phyloP scores from a whole-genome alignment of 2,113 vertebrate species.

The Macaca mulatta region DNA sequence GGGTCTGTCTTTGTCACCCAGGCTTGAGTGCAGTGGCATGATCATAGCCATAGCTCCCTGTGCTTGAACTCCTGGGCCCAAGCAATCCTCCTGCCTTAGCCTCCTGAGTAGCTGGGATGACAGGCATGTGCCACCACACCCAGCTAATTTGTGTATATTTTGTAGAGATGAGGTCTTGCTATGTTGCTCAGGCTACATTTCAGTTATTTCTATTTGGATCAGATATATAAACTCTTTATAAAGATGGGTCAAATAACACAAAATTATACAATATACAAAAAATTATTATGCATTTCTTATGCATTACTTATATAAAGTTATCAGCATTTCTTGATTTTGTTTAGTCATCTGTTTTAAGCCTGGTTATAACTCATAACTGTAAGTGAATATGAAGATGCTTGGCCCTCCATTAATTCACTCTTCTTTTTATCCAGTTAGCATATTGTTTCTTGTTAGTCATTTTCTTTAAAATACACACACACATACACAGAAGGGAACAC shows the following conservation, averaged over 20 bases:
- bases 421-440: neutral
- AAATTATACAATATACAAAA: neutral
- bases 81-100: neutral
- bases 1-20: neutral
- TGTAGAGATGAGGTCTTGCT: too few relatives aligned
- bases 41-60: too few relatives aligned
- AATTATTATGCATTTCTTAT: neutral
- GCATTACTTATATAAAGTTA: neutral
- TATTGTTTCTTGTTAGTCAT: neutral
- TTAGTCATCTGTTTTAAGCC: neutral
- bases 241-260: neutral
- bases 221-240: neutral
- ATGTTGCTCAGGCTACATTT: too few relatives aligned
- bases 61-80: neutral
- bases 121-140: neutral
- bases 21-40: neutral
- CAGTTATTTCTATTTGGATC: neutral
- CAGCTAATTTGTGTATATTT: too few relatives aligned
- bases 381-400: constrained; percentile 1
- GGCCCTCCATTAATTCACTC: neutral
- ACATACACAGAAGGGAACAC: neutral
- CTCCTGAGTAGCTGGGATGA: neutral
- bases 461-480: neutral
- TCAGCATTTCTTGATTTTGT: constrained; percentile 8
- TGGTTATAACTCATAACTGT: neutral